phyloP scores from a whole-genome alignment of 2,888 invertebrate genomes.

The Perithous albicinctus region DNA sequence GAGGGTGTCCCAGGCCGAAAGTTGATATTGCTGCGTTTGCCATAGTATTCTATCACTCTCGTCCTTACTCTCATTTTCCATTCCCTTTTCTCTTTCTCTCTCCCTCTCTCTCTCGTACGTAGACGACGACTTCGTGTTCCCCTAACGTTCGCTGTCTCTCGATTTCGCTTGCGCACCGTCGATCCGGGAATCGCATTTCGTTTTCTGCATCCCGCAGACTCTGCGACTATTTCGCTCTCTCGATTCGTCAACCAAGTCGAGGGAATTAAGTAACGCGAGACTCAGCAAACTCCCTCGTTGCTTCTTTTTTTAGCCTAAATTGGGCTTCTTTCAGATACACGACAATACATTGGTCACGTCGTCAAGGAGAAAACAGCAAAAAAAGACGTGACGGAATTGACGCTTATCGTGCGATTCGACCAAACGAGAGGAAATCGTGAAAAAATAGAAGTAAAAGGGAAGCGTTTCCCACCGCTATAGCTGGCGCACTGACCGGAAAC shows the following conservation, averaged over 20 bases:
- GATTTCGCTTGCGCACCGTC: slow-evolving; percentile 56
- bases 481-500: slow-evolving; percentile 58
- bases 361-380: neutral
- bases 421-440: slow-evolving; percentile 12
- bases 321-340: slow-evolving; percentile 15
- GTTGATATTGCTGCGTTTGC: slow-evolving; percentile 82
- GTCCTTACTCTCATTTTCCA: slow-evolving; percentile 26
- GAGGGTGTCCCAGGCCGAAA: slow-evolving; percentile 68
- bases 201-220: slow-evolving; percentile 42
- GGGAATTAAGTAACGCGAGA: slow-evolving; percentile 25
- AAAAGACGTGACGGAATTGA: slow-evolving; percentile 19
- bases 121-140: slow-evolving; percentile 27
- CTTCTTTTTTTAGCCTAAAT: slow-evolving; percentile 14
- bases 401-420: slow-evolving; percentile 7
- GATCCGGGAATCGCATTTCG: slow-evolving; percentile 60
- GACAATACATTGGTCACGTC: slow-evolving; percentile 34
- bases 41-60: slow-evolving; percentile 34
- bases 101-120: slow-evolving; percentile 24
- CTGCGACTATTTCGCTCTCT: slow-evolving; percentile 18
- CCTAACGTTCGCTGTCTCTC: slow-evolving; percentile 35
- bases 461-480: slow-evolving; percentile 46
- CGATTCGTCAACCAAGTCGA: slow-evolving; percentile 21
- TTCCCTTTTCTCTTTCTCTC: too few species aligned
- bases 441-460: slow-evolving; percentile 42
- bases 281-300: neutral